phyloP scores from a whole-genome alignment of 2,113 vertebrate species.

The Onychostruthus taczanowskii region DNA sequence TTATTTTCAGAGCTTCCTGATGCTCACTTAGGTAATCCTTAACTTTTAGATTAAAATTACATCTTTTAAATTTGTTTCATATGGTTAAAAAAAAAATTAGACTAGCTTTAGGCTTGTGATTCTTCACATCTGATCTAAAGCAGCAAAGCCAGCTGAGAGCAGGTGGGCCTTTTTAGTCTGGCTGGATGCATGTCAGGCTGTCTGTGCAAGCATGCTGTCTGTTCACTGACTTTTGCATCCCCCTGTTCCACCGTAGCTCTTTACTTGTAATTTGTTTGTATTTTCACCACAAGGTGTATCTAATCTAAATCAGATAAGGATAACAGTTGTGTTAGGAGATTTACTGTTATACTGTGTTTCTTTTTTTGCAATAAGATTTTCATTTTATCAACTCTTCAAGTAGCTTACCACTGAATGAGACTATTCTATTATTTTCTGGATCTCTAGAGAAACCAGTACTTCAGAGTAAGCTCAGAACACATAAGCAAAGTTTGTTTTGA shows the following conservation, averaged over 20 bases:
- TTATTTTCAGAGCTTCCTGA: background rate
- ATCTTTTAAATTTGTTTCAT: background rate
- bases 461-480: background rate
- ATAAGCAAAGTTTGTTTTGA: background rate
- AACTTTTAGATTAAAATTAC: background rate
- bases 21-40: background rate
- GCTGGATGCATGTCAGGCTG: background rate
- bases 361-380: background rate
- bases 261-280: background rate
- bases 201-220: background rate
- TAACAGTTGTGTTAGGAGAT: background rate
- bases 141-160: background rate
- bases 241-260: background rate
- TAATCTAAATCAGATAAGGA: background rate
- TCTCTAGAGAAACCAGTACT: background rate
- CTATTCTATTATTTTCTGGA: background rate
- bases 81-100: background rate
- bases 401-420: background rate
- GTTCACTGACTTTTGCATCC: background rate
- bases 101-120: background rate
- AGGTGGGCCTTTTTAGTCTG: background rate
- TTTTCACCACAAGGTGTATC: background rate
- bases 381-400: background rate
- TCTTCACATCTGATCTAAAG: background rate
- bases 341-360: background rate